Base-by-base conservation (phyloP, 2,888 invertebrate genomes). In the Cosmia trapezina region DNA sequence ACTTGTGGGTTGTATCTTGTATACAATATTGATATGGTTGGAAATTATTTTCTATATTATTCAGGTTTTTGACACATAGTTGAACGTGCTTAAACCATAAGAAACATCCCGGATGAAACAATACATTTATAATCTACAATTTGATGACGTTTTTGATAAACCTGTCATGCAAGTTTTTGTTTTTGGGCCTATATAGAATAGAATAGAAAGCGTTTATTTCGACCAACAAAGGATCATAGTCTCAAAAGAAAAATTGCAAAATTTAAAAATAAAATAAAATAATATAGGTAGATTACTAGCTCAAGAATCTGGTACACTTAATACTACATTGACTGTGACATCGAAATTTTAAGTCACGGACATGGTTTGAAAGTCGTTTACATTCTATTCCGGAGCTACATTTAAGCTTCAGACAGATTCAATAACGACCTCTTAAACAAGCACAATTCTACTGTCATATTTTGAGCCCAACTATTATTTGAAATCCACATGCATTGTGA, bases 1-100 rank as follows among this genome's bases (percentile, higher is more conserved):
- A 81, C 88, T 88, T 63, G 47, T 59, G 17, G 41, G 59, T 28
- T 28, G 3, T n/a, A n/a, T n/a, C n/a, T 64, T 57, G n/a, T 56
- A 33, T 51, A 43, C n/a, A n/a, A 0, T 22, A 41, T 19, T 45
- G 6, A 33, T 12, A 51, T 37, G 17, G 8, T 41, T 37, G 2
- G 14, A 33, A 37, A 0, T 45, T n/a, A 63, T 33, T 68, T 7
- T 28, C 19, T 53, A 8, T 1, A 28, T 11, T 41, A 37, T 3
- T 33, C 22, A n/a, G 1, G 45, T 37, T 54, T 57, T 47, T 41
- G 2, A 1, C 5, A 43, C 12, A 2, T 12, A 33, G 12, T 45
- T 22, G 7, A 3, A 22, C 14, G 4, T 43, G 37, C 6, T 45
- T 19, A 5, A 22, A 33, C 4, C 2, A 17, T 19, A 3, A 33